A percentile compares a stretch with the other conserved stretches of the same genome.
Evolutionary conservation across 2,113 vertebrate genomes (phyloP).

Genomic region (Coptodon bakossiorum): DNA sequence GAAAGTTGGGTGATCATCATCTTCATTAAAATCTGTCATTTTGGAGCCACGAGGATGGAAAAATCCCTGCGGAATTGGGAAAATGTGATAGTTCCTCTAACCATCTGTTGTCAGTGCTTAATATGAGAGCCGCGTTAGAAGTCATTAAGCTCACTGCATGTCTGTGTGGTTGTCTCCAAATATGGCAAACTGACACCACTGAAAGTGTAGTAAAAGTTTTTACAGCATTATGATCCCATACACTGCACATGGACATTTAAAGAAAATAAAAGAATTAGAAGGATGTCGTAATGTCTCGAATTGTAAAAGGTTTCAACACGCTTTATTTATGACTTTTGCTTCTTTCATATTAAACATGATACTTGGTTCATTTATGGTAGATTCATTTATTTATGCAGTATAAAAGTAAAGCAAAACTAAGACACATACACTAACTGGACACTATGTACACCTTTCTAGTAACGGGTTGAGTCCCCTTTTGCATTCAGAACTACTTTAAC

Average conservation of each 20-base stretch:
- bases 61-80: neutral
- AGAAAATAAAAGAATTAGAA: neutral
- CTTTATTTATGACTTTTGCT: neutral
- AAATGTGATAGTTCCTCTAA: neutral
- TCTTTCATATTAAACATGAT: neutral
- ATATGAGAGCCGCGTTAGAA: neutral
- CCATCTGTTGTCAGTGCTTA: neutral
- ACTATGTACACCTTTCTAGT: neutral
- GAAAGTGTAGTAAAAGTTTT: neutral
- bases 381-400: neutral
- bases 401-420: neutral
- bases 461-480: neutral
- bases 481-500: neutral
- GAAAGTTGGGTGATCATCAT: neutral
- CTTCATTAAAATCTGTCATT: neutral
- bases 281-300: neutral
- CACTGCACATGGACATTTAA: neutral
- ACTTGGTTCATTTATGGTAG: neutral
- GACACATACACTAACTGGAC: neutral
- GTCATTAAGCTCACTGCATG: neutral
- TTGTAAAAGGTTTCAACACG: neutral
- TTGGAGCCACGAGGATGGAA: neutral
- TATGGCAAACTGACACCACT: neutral
- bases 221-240: neutral
- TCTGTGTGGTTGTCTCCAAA: neutral